Evolutionary conservation across 1,140 invertebrate species (phyloP).

Genomic region (Ceratosolen solmsi): DNA sequence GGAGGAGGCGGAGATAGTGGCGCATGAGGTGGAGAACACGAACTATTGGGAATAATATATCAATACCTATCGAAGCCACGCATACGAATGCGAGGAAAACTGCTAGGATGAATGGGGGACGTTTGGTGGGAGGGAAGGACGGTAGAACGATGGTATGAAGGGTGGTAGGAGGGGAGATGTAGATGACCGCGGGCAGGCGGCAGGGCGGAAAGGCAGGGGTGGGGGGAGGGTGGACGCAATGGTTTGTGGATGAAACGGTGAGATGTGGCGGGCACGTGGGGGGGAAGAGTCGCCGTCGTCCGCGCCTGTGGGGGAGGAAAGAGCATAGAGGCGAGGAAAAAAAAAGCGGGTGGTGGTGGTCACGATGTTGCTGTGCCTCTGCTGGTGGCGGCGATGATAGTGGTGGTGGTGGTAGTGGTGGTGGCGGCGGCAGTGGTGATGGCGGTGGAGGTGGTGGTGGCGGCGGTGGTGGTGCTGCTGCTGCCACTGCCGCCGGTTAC

Average conservation of each 20-base stretch:
- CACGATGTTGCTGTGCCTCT: constrained; percentile 55
- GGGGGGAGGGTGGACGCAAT: constrained; percentile 47
- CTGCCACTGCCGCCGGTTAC: constrained; percentile 49
- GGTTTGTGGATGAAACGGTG: constrained; percentile 43
- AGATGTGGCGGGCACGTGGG: constrained; percentile 25
- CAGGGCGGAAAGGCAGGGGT: no score
- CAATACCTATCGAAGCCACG: constrained; percentile 74
- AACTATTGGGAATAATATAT: constrained; percentile 75
- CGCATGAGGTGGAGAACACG: constrained; percentile 63
- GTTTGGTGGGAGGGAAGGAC: constrained; percentile 44
- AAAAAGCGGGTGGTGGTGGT: constrained; percentile 44
- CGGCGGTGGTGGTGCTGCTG: constrained; percentile 58
- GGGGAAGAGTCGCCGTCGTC: neutral
- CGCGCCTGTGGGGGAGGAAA: constrained; percentile 2
- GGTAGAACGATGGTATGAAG: constrained; percentile 55
- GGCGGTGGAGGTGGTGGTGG: constrained; percentile 56
- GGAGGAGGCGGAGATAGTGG: constrained; percentile 16
- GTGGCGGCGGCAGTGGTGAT: constrained; percentile 57
- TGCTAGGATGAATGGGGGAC: constrained; percentile 53
- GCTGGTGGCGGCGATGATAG: constrained; percentile 56
- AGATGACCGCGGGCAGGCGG: no score
- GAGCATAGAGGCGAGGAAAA: constrained; percentile 50
- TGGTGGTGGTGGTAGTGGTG: constrained; percentile 46
- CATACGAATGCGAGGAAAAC: constrained; percentile 70
- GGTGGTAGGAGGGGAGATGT: constrained; percentile 58